Percentiles rank a stretch among this genome's conserved stretches.
These are phyloP conservation scores for Enteromius mattozi DNA, from an alignment of 2,797 vertebrate species.

Conservation along the genomic window DNA sequence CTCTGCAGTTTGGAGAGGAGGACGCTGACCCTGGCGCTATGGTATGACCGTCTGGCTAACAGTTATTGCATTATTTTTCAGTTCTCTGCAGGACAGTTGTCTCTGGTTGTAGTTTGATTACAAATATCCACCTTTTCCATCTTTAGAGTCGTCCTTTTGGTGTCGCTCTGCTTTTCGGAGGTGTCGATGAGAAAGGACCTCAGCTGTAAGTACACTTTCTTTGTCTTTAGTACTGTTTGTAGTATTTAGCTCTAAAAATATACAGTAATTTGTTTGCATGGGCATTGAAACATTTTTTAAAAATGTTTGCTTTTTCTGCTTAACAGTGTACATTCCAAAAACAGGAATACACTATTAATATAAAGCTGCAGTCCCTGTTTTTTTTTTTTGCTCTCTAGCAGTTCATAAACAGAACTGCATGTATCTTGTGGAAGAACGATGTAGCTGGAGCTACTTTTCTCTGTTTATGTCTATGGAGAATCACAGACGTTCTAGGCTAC, in stretches of 20 bases:
- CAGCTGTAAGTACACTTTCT: conserved; percentile 85
- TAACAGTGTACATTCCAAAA: not conserved
- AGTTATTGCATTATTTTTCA: not conserved
- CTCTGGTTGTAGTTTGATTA: not conserved
- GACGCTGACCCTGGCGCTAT: conserved; percentile 98
- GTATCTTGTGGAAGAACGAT: not conserved
- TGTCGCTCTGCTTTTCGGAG: conserved; percentile 95
- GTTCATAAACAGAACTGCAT: not conserved
- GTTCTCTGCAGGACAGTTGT: not conserved
- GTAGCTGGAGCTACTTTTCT: not conserved
- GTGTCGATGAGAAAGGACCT: conserved; percentile 97
- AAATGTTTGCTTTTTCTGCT: not conserved
- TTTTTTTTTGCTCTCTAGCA: too few relatives aligned
- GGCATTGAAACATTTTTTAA: not conserved
- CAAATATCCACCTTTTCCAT: not conserved
- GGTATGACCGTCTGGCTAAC: conserved; percentile 69
- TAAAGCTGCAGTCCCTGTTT: too few relatives aligned
- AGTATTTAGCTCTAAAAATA: not conserved
- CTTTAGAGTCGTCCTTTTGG: conserved; percentile 94
- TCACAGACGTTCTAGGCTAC: too few relatives aligned
- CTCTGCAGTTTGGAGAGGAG: conserved; percentile 97
- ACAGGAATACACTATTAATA: not conserved
- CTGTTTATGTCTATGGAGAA: not conserved
- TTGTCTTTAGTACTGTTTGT: not conserved
- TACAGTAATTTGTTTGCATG: not conserved